These are phyloP conservation scores for Turritopsis dohrnii DNA, from an alignment of 30 jellyfish, hydroid and myxozoan species.

Conservation along the genomic window DNA sequence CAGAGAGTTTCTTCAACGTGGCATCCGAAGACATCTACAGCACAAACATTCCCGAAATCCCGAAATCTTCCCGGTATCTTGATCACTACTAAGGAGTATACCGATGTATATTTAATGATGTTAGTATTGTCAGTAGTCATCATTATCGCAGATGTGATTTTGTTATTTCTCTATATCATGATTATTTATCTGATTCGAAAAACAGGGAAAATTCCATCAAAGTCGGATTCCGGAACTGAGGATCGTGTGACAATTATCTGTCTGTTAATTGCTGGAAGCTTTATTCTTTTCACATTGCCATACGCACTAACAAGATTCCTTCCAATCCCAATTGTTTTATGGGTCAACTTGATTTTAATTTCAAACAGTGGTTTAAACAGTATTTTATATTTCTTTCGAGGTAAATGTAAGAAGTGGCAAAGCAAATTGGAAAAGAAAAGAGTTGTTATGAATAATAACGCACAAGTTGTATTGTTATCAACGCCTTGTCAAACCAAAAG, in stretches of 20 bases:
- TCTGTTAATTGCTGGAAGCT: conserved; percentile 2
- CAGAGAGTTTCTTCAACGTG: too few species aligned
- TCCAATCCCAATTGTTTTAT: background rate
- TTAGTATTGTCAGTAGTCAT: conserved; percentile 1
- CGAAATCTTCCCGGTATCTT: too few species aligned
- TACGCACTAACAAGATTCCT: conserved; percentile 10
- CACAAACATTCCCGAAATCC: background rate
- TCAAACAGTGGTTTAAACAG: conserved; percentile 21
- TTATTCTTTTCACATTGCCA: conserved; percentile 15
- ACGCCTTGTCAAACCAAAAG: background rate
- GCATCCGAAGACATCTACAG: too few species aligned
- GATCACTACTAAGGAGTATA: too few species aligned
- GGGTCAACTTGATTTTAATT: conserved; percentile 17
- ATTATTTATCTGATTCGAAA: background rate
- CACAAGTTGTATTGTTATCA: background rate
- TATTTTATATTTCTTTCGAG: conserved; percentile 30
- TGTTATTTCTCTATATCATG: background rate
- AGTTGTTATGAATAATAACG: background rate
- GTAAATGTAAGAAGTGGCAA: conserved; percentile 12
- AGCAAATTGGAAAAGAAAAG: background rate
- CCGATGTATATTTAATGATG: background rate
- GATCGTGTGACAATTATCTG: conserved; percentile 15
- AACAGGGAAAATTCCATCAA: background rate
- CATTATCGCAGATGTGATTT: conserved; percentile 6
- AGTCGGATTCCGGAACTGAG: background rate